phyloP scores from a whole-genome alignment of 2,797 vertebrate genomes.

The Sebastes iracundus region DNA sequence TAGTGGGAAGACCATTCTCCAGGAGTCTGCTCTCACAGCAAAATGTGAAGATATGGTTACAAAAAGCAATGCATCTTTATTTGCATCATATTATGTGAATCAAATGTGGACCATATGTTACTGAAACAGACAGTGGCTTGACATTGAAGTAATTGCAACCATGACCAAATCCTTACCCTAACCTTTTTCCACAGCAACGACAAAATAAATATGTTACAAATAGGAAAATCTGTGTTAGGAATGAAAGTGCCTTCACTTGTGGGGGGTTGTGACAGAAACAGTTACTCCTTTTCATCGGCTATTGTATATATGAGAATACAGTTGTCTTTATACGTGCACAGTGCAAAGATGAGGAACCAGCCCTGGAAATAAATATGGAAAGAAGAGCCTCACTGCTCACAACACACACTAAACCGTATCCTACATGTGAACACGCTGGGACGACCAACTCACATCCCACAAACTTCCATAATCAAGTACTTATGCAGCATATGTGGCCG shows the following conservation, averaged over 20 bases:
- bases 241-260: not conserved
- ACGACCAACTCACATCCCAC: constrained; percentile 26
- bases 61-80: constrained; percentile 59
- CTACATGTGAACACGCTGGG: constrained; percentile 5
- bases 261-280: not conserved
- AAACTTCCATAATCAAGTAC: constrained; percentile 54
- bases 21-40: constrained; percentile 20
- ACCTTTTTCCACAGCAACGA: not conserved
- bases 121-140: constrained; percentile 25
- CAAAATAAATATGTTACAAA: constrained; percentile 25
- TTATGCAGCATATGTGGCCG: constrained; percentile 26
- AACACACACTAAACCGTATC: not conserved
- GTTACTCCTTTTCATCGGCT: not conserved
- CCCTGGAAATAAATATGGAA: constrained; percentile 20
- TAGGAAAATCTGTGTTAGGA: constrained; percentile 2
- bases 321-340: not conserved
- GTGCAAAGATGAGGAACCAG: not conserved
- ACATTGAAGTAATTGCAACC: constrained; percentile 14
- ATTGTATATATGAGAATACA: not conserved
- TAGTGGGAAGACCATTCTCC: constrained; percentile 29
- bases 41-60: constrained; percentile 33
- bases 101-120: constrained; percentile 53
- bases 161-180: constrained; percentile 13
- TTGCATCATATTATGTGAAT: constrained; percentile 57
- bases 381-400: not conserved